These are phyloP conservation scores for Drosophila hamatofila DNA, from an alignment of 2,888 invertebrate species.

Conservation along the genomic window DNA sequence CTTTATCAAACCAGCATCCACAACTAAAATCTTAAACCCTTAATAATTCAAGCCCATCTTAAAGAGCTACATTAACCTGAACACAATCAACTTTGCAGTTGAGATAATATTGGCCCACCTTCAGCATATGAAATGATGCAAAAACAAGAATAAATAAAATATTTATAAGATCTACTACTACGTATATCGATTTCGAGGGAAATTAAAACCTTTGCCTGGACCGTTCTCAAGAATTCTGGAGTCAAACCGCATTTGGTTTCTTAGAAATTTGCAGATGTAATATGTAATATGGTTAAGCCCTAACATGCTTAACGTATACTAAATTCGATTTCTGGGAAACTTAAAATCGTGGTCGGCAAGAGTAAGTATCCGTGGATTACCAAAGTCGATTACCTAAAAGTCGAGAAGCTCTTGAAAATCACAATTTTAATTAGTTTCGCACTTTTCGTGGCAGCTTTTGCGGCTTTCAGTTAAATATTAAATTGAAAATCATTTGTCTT, in stretches of 20 bases:
- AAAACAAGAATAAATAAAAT: not conserved
- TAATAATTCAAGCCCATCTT: not conserved
- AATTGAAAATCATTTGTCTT: conserved; percentile 72
- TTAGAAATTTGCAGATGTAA: not conserved
- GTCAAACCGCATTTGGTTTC: not conserved
- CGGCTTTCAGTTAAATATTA: conserved; percentile 61
- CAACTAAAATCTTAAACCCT: not conserved
- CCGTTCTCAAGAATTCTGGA: not conserved
- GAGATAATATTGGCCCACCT: not conserved
- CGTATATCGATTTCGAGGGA: not conserved
- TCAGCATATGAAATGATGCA: not conserved
- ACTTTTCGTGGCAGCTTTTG: conserved; percentile 58
- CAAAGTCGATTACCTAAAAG: not conserved
- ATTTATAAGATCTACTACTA: not conserved
- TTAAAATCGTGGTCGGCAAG: not conserved
- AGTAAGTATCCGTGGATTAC: not conserved
- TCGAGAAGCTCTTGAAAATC: conserved; percentile 18
- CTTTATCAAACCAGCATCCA: not conserved
- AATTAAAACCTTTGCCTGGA: no score
- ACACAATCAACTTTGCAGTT: not conserved
- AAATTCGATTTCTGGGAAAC: conserved; percentile 4
- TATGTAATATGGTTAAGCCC: not conserved
- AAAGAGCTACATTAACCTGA: not conserved
- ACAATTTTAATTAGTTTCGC: conserved; percentile 70
- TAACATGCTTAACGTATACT: not conserved